Base-by-base conservation (phyloP, 2,113 vertebrate genomes). In the Pyrgilauda ruficollis region DNA sequence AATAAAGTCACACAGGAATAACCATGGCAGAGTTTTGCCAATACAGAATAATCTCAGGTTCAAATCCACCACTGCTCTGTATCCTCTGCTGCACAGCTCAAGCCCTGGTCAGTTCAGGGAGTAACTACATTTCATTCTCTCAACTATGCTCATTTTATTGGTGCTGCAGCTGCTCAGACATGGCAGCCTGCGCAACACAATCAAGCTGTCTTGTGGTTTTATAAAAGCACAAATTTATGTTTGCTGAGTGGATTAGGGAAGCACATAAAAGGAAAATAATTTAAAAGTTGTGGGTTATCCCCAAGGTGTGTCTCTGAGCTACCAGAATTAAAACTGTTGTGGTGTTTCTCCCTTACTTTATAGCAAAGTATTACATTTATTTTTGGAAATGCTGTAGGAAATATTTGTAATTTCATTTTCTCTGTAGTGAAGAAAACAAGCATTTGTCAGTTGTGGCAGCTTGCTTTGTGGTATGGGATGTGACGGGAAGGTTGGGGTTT, bases 171-270 rank as follows among this genome's bases (percentile, higher is more conserved):
- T 69, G 70, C 72, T 80, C 75, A 50, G 55, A 81, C 46, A 74
- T 1, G 10, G 88, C 82, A 90, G 75, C n/a, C 82, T 76, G 85
- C 26, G 9, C 78, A 62, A 63, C 59, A 43, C 79, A 74, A 30
- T 37, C 67, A 69, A 11, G 26, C n/a, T 56, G 50, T 26, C 46
- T 58, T 80, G 76, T 74, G 86, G 76, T 58, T 90, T 83, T 66
- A 52, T 58, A 53, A 43, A 85, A 83, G 66, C 74, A 50, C 63
- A 53, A 30, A 80, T 88, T 85, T 90, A 11, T 70, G 59, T 77
- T 93, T 93, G 55, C 92, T 59, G 44, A 86, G 72, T 66, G 75
- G 50, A 62, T 70, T 69, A 83, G 46, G 75, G 72, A 74, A 93
- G 75, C 44, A 66, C 37, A 37, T 69, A 69, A 73, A 94, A 85